Percentiles rank a stretch among this genome's conserved stretches.
Evolutionary conservation across 2,113 vertebrate species (phyloP).

Genomic region (Petrocephalus microphthalmus): DNA sequence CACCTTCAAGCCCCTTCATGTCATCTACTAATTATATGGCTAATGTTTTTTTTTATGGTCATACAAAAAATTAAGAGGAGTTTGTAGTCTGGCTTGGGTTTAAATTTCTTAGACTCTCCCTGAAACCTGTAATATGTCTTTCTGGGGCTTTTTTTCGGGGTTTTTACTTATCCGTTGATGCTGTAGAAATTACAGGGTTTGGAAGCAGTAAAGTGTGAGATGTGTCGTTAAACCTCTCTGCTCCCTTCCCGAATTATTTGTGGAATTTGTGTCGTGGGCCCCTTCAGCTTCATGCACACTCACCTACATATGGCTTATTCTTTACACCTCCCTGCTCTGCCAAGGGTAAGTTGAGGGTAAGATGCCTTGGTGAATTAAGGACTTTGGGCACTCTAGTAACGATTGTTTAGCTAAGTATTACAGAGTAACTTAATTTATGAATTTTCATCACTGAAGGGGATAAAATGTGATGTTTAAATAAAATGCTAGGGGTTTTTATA

Average conservation of each 20-base stretch:
- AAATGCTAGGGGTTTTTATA: neutral
- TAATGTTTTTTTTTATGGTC: neutral
- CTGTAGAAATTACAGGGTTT: neutral
- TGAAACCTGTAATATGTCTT: neutral
- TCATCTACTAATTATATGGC: neutral
- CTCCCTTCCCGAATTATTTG: slow-evolving; percentile 1
- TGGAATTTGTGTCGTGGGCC: neutral
- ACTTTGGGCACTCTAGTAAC: neutral
- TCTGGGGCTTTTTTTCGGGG: neutral
- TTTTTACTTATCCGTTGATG: neutral
- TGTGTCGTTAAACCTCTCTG: neutral
- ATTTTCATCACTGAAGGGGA: neutral
- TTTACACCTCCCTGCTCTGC: neutral
- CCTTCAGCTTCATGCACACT: too few species aligned
- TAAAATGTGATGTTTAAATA: neutral
- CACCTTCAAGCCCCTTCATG: neutral
- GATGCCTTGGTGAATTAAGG: neutral
- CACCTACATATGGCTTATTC: neutral
- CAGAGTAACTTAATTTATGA: neutral
- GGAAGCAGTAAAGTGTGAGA: neutral
- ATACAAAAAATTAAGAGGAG: neutral
- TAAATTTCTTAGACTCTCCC: neutral
- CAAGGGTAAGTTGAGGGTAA: neutral
- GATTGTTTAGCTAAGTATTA: neutral
- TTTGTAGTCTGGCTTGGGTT: neutral